A percentile compares a stretch with the other conserved stretches of the same genome.
These are phyloP conservation scores for Pristionchus japonicus DNA, from an alignment of 2,888 invertebrate species.

Conservation along the genomic window DNA sequence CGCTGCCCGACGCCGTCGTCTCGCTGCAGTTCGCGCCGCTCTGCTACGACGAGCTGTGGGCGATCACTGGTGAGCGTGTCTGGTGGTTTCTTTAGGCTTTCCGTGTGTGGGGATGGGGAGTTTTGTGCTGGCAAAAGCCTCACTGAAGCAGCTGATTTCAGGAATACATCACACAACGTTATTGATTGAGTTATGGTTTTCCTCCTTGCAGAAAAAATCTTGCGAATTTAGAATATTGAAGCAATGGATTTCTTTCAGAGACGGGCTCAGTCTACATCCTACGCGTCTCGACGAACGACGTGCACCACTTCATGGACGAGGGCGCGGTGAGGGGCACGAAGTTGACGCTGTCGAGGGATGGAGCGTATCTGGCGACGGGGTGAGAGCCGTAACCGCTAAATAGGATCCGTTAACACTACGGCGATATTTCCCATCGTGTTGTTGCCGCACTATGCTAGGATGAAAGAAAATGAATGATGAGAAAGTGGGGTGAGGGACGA, in stretches of 20 bases:
- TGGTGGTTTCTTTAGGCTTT: no score
- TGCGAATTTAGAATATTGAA: no score
- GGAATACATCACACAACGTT: no score
- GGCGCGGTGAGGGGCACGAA: constrained; percentile 40
- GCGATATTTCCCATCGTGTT: no score
- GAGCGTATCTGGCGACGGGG: constrained; percentile 41
- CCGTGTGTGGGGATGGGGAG: no score
- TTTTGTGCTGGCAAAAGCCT: no score
- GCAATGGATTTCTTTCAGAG: neutral
- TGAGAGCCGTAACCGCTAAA: neutral
- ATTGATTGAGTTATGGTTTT: no score
- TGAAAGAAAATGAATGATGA: no score
- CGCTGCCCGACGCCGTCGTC: constrained; percentile 25
- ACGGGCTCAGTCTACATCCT: neutral
- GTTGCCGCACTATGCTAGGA: neutral
- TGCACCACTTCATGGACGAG: constrained; percentile 25
- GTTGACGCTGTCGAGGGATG: constrained; percentile 38
- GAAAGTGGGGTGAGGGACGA: no score
- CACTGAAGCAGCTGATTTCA: no score
- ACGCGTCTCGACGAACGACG: neutral
- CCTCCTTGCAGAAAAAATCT: no score
- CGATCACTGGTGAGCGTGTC: constrained; percentile 36
- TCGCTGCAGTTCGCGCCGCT: constrained; percentile 45
- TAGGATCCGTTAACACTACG: no score
- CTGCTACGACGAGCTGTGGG: constrained; percentile 45